These are phyloP conservation scores for Bimastos eiseni DNA, from an alignment of 2,888 invertebrate genomes.

Conservation along the genomic window DNA sequence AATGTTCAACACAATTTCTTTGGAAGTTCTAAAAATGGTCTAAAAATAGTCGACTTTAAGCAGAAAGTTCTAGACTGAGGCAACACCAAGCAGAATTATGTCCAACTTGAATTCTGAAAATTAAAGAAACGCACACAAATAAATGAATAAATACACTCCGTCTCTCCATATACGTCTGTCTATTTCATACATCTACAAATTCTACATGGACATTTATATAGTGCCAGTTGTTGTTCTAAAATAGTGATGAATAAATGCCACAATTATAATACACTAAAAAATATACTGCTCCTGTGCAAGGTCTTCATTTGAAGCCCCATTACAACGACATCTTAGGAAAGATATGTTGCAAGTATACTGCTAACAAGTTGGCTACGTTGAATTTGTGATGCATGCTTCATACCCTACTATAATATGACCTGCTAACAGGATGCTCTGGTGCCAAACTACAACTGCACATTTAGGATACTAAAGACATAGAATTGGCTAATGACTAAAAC, in stretches of 20 bases:
- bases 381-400: not conserved
- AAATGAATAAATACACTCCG: not conserved
- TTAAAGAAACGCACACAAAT: not conserved
- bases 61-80: not conserved
- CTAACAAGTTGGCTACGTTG: not conserved
- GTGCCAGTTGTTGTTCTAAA: not conserved
- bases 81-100: not conserved
- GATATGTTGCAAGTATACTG: not conserved
- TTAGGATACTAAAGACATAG: not conserved
- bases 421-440: not conserved
- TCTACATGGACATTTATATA: not conserved
- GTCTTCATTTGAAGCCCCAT: not conserved
- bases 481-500: not conserved
- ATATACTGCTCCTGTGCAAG: not conserved
- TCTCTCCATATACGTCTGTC: not conserved
- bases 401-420: not conserved
- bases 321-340: not conserved
- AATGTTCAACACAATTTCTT: conserved; percentile 6
- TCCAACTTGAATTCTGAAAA: not conserved
- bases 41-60: not conserved
- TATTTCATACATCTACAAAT: not conserved
- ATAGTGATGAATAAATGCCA: not conserved
- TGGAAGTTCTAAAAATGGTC: not conserved
- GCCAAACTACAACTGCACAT: not conserved
- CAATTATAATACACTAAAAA: not conserved